Percentiles rank a stretch among this genome's conserved stretches.
Conservation (phyloP, 2,888 invertebrate species). For the Lasioglossum leucozonium region DNA sequence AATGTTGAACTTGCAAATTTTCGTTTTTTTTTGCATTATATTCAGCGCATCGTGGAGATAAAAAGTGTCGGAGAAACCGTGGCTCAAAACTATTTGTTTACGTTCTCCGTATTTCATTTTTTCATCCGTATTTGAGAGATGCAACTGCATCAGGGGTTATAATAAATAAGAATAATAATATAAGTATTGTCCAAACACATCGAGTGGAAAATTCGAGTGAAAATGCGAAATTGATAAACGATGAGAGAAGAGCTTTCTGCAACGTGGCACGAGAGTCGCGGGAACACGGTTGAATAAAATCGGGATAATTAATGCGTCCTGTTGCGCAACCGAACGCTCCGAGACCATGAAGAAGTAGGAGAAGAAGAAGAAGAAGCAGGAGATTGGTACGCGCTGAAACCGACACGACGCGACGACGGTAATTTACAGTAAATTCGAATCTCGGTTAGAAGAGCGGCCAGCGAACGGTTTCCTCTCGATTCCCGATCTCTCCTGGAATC, state of each 20-base stretch:
- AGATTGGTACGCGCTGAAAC: neutral
- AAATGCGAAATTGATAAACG: neutral
- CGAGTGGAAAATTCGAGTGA: neutral
- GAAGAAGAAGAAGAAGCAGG: neutral
- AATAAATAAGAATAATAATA: too few relatives aligned
- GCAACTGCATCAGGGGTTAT: too few relatives aligned
- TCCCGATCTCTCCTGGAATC: neutral
- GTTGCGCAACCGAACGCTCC: neutral
- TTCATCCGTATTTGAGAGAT: too few relatives aligned
- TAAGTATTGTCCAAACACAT: too few relatives aligned
- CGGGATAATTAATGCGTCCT: neutral
- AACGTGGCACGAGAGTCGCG: neutral
- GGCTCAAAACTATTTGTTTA: too few relatives aligned
- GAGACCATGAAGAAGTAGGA: neutral
- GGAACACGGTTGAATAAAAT: neutral
- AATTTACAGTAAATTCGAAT: neutral
- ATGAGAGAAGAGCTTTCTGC: neutral
- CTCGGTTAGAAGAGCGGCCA: neutral
- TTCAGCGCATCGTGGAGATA: too few relatives aligned
- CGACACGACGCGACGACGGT: neutral
- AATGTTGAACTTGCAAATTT: too few relatives aligned
- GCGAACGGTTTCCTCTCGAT: neutral
- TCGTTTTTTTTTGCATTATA: too few relatives aligned
- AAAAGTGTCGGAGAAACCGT: too few relatives aligned
- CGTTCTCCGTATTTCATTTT: too few relatives aligned